Conservation (phyloP, 2,797 vertebrate genomes). For the Corythornis leucogaster region DNA sequence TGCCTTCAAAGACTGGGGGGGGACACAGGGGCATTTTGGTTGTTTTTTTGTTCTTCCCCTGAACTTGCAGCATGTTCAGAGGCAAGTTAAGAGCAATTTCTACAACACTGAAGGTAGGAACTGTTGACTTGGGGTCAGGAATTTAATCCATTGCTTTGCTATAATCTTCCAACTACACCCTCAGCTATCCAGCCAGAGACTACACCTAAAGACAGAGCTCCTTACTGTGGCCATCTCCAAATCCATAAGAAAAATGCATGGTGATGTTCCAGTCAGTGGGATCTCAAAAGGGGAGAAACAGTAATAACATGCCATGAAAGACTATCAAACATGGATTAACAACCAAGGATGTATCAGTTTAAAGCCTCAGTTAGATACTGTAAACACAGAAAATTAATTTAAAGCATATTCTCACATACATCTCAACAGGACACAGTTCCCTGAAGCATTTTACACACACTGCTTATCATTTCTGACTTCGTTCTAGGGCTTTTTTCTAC, state of each 20-base stretch:
- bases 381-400: not conserved
- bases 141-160: not conserved
- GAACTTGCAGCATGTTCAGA: not conserved
- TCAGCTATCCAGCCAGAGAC: not conserved
- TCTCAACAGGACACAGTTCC: not conserved
- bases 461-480: not conserved
- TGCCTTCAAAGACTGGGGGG: not conserved
- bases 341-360: not conserved
- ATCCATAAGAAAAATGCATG: not conserved
- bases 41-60: rapidly evolving
- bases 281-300: not conserved
- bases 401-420: not conserved
- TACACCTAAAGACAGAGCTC: not conserved
- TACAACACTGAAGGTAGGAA: not conserved
- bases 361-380: not conserved
- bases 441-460: not conserved
- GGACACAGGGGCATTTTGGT: too few species aligned
- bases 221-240: not conserved
- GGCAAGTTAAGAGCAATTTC: not conserved
- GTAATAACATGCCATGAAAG: not conserved
- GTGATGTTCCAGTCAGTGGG: not conserved
- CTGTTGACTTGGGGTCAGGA: not conserved
- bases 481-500: not conserved
- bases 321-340: not conserved
- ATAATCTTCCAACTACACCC: not conserved